Evolutionary conservation across 1,140 invertebrate species (phyloP), one percentile per base, ranked within the genome.

Genomic region (Rhagoletis zephyria): DNA sequence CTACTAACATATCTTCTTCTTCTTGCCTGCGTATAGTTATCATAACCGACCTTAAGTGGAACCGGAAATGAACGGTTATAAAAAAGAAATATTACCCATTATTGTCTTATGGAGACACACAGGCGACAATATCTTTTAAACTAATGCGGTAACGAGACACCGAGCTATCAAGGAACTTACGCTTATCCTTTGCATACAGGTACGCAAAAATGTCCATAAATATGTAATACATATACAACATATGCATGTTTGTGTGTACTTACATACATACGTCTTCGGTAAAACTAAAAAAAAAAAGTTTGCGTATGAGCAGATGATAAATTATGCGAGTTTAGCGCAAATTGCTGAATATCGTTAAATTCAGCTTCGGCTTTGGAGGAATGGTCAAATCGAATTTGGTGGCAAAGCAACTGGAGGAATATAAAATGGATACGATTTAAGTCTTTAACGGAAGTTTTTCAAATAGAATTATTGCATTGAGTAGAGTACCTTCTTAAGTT

Each of bases 41-140:
- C 12, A 51, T 63, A 63, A 51, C 45, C 30, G 19, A 85, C 87
- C 87, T 87, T 87, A 87, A 87, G 74, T 87, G 74, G 56, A 61
- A 64, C 67, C 85, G 87, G 87, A 87, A 86, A 88, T 74, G 42
- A 85, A 77, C 85, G 87, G 85, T 86, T 88, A 88, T 88, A 86
- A 88, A 88, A 70, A 61, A 74, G 85, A 88, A 63, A 86, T 86
- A 88, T 88, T 86, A 86, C 63, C 61, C 85, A 60, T 86, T 70
- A 87, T 81, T 87, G 30, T 81, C 45, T 74, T n/a, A 56, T 87
- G 59, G 59, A 88, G 87, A 88, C 87, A 77, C 65, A n/a, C 85
- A 45, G 87, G 87, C 87, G 87, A 74, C 87, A 61, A 81, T 51
- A 61, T 59, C 65, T 86, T 51, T 88, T 88, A 88, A 88, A 65